A percentile compares a stretch with the other conserved stretches of the same genome.
These are phyloP conservation scores for Apodemus sylvaticus DNA, from an alignment of 2,113 vertebrate species.

Conservation along the genomic window DNA sequence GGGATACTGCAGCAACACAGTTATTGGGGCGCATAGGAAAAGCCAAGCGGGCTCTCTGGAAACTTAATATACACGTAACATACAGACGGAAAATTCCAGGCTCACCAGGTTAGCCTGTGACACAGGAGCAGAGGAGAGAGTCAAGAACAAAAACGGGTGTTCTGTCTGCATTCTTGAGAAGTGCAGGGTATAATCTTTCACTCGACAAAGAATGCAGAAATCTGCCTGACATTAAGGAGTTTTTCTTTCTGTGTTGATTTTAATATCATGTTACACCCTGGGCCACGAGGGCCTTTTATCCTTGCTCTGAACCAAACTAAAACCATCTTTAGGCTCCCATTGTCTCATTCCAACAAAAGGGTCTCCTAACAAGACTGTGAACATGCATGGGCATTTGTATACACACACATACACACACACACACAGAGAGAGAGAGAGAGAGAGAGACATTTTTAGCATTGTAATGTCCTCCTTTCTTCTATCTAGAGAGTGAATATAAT, in stretches of 20 bases:
- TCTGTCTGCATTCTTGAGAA: background rate
- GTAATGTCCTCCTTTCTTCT: background rate
- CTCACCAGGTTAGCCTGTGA: background rate
- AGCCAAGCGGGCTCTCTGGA: background rate
- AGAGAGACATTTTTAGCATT: background rate
- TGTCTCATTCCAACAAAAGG: background rate
- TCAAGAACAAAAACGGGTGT: background rate
- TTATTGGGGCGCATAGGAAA: rapidly evolving
- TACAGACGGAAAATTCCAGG: background rate
- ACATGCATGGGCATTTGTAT: rapidly evolving
- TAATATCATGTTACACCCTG: background rate
- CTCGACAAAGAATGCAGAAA: background rate
- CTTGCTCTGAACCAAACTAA: background rate
- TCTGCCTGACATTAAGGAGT: background rate
- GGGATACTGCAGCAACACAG: rapidly evolving
- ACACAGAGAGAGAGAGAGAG: no score
- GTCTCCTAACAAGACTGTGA: background rate
- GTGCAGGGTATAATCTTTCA: background rate
- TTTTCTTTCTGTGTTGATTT: background rate
- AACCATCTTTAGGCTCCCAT: background rate
- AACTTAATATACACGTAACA: background rate
- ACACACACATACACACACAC: background rate
- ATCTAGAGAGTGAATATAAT: background rate
- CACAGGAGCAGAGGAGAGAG: background rate
- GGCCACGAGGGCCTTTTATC: background rate